Base-by-base conservation (phyloP, 2,797 vertebrate genomes). In the Coregonus suidteri region DNA sequence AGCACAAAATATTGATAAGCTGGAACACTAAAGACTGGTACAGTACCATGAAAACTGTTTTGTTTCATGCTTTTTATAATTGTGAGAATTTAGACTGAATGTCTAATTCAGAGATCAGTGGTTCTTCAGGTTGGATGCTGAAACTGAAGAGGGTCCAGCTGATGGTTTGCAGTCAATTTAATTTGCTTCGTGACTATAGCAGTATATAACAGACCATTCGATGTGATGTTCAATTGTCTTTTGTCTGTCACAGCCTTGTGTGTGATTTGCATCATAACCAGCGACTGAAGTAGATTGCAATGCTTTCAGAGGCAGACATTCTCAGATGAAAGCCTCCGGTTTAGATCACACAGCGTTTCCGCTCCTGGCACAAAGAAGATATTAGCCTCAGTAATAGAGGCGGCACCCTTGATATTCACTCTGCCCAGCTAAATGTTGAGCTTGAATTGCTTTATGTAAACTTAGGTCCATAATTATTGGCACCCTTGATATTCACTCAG, bases 261-360 rank as follows among this genome's bases (percentile, higher is more conserved):
- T 77, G 59, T 30, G 59, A 67, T 67, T 67, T 67, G 14, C 65
- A 67, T 69, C 80, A 75, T 47, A 79, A 81, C 78, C 70, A 75
- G 80, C 69, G 73, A 71, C 67, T 18, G 53, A 74, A 69, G 4
- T 34, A 18, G 74, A 71, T 47, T 47, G 41, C 41, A 47, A 67
- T 74, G 56, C 70, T 71, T 73, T 79, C 67, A 75, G 75, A 75
- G 56, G 68, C 64, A 70, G 75, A 79, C 77, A 78, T 75, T 80
- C 69, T 77, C 70, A 83, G 85, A 88, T 88, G 78, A 85, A 90
- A 90, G 85, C 16, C 64, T 77, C 80, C 72, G 72, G 53, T 75
- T 83, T 84, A 81, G 71, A 79, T 87, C 73, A 85, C 78, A 76
- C 66, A 51, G 62, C 9, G 41, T 81, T 73, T 52, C 30, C 68